Evolutionary conservation across 2,888 invertebrate genomes (phyloP), one percentile per base, ranked within the genome.

Genomic region (Odontomyia ornata): DNA sequence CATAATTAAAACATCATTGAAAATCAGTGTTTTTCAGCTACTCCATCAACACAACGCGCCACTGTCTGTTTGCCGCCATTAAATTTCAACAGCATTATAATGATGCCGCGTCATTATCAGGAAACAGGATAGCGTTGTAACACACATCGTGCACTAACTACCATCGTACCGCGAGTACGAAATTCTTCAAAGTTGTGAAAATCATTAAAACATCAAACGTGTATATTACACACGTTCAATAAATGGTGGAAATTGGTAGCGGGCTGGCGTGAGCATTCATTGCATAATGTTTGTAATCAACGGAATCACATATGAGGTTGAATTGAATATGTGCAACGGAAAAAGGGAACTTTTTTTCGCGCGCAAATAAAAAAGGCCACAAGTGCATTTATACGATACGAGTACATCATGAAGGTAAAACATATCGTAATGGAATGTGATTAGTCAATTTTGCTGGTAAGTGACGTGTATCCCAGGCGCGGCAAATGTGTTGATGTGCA

Each of bases 1-100:
- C 21, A 64, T 64, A 64, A 64, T 64, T 64, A 64, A 64, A 64
- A 64, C 64, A 64, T 64, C 64, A 64, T 64, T 64, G 64, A 64
- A 64, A 64, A 64, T 64, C 28, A 9, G 30, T 30, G 28, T 28
- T 64, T 64, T 64, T 28, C 1, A 64, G 64, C 30, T 3, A 3
- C 36, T 3, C 64, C 64, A n/a, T 64, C 30, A 64, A 64, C 28
- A 64, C 13, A 28, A 64, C 64, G 15, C 18, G 30, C 64, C 64
- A 30, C 64, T n/a, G 64, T 21, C 5, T 25, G 25, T 64, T 30
- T 21, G 60, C 1, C 60, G 60, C 60, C 60, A 60, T 60, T 60
- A 36, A 36, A 3, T 36, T 36, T 36, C 36, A 36, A 36, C 36
- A 36, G 36, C 36, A 36, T 3, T 9, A 36, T 36, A 36, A 36